Evolutionary conservation across 2,797 vertebrate genomes (phyloP).

Genomic region (Carduelis carduelis): DNA sequence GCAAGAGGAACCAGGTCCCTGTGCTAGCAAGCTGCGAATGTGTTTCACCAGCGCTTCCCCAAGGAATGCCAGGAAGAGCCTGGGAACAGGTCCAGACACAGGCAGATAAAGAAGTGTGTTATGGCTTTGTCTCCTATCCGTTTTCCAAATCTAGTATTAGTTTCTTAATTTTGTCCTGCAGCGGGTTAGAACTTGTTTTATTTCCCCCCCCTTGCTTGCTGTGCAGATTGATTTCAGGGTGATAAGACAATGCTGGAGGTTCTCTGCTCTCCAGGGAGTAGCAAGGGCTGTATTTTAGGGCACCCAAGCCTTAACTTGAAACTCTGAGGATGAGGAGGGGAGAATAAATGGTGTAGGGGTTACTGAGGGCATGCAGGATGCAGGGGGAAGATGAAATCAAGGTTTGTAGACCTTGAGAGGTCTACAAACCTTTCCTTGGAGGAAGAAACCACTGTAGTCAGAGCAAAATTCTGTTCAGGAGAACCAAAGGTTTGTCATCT

Average conservation of each 20-base stretch:
- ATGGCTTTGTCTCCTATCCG: neutral
- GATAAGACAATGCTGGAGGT: neutral
- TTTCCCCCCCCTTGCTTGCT: neutral
- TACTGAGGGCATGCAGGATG: rapidly evolving
- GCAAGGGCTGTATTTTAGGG: neutral
- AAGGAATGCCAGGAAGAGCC: neutral
- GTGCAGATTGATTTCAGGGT: neutral
- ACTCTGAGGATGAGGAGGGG: neutral
- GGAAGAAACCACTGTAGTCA: neutral
- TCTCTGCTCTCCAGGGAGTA: neutral
- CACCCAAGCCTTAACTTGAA: neutral
- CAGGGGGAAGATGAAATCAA: neutral
- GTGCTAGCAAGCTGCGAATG: neutral
- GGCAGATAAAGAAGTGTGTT: neutral
- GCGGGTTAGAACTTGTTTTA: neutral
- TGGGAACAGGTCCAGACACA: neutral
- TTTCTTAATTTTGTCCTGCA: neutral
- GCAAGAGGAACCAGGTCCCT: rapidly evolving
- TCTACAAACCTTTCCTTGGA: neutral
- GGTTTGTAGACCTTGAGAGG: neutral
- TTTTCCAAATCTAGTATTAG: neutral
- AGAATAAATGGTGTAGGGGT: neutral
- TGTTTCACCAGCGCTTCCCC: neutral
- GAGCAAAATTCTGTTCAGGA: neutral
- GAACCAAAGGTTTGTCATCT: neutral